Evolutionary conservation across 2,888 invertebrate genomes (phyloP).

Genomic region (Seladonia tumulorum): DNA sequence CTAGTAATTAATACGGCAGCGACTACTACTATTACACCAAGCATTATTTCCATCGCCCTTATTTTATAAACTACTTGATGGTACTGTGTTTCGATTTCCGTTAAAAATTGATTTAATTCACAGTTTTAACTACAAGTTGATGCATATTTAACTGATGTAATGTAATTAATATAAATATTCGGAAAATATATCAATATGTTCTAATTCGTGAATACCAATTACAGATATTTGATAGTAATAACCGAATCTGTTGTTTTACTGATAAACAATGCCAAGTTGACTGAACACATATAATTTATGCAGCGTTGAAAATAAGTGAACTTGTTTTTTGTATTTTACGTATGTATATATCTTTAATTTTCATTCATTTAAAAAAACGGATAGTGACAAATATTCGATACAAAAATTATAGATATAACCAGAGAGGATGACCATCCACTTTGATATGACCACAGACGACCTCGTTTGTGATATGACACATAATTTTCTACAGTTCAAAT

Average conservation of each 20-base stretch:
- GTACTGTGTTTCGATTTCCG: background rate
- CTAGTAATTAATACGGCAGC: constrained; percentile 52
- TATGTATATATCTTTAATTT: background rate
- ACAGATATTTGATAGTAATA: background rate
- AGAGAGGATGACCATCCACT: too few relatives aligned
- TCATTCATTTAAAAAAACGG: too few relatives aligned
- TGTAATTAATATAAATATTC: background rate
- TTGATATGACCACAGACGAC: too few relatives aligned
- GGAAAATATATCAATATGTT: background rate
- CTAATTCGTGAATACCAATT: background rate
- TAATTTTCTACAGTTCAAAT: too few relatives aligned
- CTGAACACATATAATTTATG: background rate
- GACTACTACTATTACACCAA: constrained; percentile 43
- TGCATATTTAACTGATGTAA: background rate
- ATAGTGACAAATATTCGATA: too few relatives aligned
- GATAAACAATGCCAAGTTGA: background rate
- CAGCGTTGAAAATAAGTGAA: background rate
- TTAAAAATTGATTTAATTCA: constrained; percentile 7
- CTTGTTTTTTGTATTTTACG: background rate
- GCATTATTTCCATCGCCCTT: constrained; percentile 23
- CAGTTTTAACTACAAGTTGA: background rate
- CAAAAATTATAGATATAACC: too few relatives aligned
- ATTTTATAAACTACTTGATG: background rate
- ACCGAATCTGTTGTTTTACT: background rate
- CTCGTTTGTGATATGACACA: too few relatives aligned